phyloP scores from a whole-genome alignment of 2,113 vertebrate species.

The Sterrhoptilus dennistouni region DNA sequence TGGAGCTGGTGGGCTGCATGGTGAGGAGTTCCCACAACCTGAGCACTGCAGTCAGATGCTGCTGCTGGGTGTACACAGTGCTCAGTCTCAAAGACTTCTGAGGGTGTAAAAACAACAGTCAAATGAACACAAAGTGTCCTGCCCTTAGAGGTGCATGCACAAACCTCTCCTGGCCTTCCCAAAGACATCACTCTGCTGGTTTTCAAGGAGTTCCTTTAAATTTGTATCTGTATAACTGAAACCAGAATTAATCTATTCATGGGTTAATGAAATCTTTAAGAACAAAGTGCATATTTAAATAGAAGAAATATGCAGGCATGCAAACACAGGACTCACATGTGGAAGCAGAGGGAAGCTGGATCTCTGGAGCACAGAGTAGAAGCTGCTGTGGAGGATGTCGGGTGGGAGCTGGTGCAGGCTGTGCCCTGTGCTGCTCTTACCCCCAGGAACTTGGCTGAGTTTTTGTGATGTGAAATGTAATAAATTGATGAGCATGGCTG shows the following conservation, averaged over 20 bases:
- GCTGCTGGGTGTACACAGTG: not conserved
- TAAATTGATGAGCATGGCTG: not conserved
- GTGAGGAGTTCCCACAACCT: not conserved
- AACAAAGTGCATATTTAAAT: conserved; percentile 58
- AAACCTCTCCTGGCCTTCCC: not conserved
- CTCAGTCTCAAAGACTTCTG: not conserved
- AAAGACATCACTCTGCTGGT: not conserved
- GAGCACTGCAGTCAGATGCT: not conserved
- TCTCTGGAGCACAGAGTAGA: not conserved
- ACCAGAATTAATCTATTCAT: not conserved
- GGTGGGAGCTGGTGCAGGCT: not conserved
- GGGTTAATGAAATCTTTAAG: conserved; percentile 32
- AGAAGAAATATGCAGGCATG: not conserved
- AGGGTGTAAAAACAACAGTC: not conserved
- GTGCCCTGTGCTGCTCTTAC: not conserved
- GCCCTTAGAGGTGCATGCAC: fast-evolving
- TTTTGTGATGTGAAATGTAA: not conserved
- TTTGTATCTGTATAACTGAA: not conserved
- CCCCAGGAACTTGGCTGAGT: not conserved
- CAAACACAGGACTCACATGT: not conserved
- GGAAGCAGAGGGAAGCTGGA: not conserved
- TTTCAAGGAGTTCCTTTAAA: not conserved
- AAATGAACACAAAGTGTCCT: not conserved
- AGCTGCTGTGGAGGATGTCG: not conserved
- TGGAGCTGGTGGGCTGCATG: not conserved